A percentile compares a stretch with the other conserved stretches of the same genome.
These are phyloP conservation scores for Luperina testacea DNA, from an alignment of 2,888 invertebrate species.

Conservation along the genomic window DNA sequence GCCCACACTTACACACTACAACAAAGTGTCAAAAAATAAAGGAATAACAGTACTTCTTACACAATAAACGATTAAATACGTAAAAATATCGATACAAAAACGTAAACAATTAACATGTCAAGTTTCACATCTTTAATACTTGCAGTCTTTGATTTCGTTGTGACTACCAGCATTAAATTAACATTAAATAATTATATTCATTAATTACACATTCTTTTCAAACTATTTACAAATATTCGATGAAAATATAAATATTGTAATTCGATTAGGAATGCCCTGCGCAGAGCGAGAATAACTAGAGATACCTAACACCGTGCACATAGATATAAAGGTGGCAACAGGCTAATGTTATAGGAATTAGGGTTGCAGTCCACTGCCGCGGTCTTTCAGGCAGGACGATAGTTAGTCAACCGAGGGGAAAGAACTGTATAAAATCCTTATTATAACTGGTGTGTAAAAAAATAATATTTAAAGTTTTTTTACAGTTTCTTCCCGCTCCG, in stretches of 20 bases:
- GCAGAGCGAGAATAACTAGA: conserved; percentile 78
- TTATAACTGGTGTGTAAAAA: conserved; percentile 44
- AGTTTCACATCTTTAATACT: conserved; percentile 80
- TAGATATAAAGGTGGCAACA: conserved; percentile 80
- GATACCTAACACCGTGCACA: conserved; percentile 82
- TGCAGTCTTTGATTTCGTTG: conserved; percentile 90
- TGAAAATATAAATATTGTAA: conserved; percentile 75
- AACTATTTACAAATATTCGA: conserved; percentile 88
- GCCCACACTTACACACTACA: conserved; percentile 71
- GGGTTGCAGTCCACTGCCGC: conserved; percentile 42
- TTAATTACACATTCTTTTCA: conserved; percentile 59
- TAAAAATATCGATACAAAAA: conserved; percentile 79
- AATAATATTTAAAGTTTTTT: conserved; percentile 34
- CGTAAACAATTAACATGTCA: conserved; percentile 80
- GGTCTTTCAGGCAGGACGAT: conserved; percentile 42
- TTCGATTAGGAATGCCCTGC: conserved; percentile 85
- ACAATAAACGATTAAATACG: conserved; percentile 82
- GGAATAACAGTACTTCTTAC: conserved; percentile 81
- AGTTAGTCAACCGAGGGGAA: neutral
- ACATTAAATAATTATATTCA: conserved; percentile 69
- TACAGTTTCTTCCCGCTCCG: neutral
- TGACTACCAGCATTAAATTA: conserved; percentile 87
- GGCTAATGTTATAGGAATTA: conserved; percentile 39
- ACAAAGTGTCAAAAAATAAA: conserved; percentile 88
- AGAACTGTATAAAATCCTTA: conserved; percentile 13